Base-by-base conservation (phyloP, 2,113 vertebrate species). In the Asarcornis scutulata region DNA sequence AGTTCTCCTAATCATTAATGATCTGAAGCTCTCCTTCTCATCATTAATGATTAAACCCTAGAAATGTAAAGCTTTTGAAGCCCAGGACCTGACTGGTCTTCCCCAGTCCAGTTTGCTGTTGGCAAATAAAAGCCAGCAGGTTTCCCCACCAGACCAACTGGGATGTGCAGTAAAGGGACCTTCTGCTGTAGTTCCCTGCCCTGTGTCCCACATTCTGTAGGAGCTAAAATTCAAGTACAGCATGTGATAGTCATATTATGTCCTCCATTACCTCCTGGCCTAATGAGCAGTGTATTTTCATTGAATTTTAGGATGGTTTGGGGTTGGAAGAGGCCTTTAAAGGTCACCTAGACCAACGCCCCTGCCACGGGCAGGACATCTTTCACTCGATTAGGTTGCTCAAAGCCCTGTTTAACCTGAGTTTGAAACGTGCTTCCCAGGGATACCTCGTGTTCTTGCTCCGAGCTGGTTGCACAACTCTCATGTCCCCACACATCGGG, bases 211-310 rank as follows among this genome's bases (percentile, higher is more conserved):
- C 14, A 8, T 74, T 66, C 76, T 52, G 32, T 11, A 2, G 1
- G 32, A 68, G 21, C 48, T 46, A 73, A 9, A 83, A 42, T 4
- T 2, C 1, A 77, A 23, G 27, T 55, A 91, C 1, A 5, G 9
- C 44, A 11, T 3, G 2, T 82, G 27, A 36, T 48, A 2, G 0
- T 50, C 13, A 0, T 9, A 5, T 23, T 34, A 0, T 42, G 32
- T 58, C 73, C 58, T 63, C n/a, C 42, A 4, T 29, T 40, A 13
- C 40, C 62, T 84, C 64, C 80, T 62, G 53, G 55, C 36, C 55
- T 40, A 16, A 36, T 1, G 23, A 48, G 71, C 59, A 93, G 32
- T 26, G 13, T 16, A 6, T 36, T 78, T 53, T 59, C 23, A 27
- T 7, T 44, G 55, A 76, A 44, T 40, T 16, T 40, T 29, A 38